Conservation (phyloP, 2,888 invertebrate species). For the Metalampra italica region DNA sequence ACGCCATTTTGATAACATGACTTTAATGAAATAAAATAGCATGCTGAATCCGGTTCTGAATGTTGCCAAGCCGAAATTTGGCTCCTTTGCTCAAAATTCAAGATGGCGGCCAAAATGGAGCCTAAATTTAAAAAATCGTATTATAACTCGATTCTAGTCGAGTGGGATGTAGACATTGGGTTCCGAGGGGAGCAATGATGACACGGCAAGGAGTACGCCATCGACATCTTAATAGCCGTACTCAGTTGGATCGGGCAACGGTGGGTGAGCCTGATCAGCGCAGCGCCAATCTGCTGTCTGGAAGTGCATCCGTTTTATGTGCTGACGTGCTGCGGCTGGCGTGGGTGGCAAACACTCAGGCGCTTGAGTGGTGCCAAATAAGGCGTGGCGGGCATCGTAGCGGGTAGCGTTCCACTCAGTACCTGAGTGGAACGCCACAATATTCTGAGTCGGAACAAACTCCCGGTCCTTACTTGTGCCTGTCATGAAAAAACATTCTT, state of each 20-base stretch:
- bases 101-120: background rate
- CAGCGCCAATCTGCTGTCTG: conserved; percentile 1
- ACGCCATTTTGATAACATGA: too few relatives aligned
- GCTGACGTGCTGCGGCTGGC: conserved; percentile 3
- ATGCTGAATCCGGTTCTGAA: too few relatives aligned
- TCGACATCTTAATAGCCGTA: background rate
- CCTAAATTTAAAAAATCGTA: background rate
- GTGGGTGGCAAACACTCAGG: conserved; percentile 3
- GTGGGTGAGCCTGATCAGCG: background rate
- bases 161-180: background rate
- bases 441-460: background rate
- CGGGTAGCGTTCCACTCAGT: background rate
- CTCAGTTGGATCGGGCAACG: background rate
- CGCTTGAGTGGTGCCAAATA: conserved; percentile 3
- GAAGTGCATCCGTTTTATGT: conserved; percentile 3
- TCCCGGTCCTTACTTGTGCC: too few relatives aligned
- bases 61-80: too few relatives aligned
- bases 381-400: conserved; percentile 2
- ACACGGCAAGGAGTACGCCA: background rate
- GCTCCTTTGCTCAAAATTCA: too few relatives aligned
- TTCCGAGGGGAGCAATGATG: conserved; percentile 2
- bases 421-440: background rate
- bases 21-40: too few relatives aligned
- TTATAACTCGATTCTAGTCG: background rate
- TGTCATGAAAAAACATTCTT: too few relatives aligned